These are phyloP conservation scores for Gallinago nigripennis DNA, from an alignment of 2,797 vertebrate species.

Conservation along the genomic window DNA sequence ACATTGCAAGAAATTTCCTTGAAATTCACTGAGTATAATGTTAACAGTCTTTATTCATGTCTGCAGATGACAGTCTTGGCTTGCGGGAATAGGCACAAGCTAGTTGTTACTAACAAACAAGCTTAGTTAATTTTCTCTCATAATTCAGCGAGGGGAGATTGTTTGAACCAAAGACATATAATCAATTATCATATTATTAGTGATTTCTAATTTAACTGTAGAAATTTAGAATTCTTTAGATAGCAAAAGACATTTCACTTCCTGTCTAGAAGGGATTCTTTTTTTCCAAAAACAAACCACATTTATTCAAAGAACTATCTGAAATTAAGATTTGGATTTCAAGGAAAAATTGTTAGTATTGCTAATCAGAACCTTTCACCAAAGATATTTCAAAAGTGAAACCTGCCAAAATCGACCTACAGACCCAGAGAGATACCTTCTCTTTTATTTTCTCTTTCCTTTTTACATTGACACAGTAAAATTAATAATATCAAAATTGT, in stretches of 20 bases:
- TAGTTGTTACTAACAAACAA: neutral
- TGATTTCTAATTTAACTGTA: neutral
- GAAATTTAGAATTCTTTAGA: neutral
- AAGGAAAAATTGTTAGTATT: neutral
- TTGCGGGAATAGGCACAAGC: neutral
- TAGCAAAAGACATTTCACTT: neutral
- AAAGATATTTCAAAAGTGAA: neutral
- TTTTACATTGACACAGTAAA: neutral
- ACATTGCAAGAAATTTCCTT: constrained; percentile 28
- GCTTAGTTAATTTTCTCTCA: constrained; percentile 1
- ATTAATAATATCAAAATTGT: neutral
- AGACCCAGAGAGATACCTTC: neutral
- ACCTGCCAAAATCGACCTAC: neutral
- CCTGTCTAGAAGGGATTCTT: neutral
- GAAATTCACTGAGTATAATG: neutral
- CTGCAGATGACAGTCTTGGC: neutral
- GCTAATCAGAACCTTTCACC: neutral
- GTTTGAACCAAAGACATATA: neutral
- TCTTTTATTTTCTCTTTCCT: neutral
- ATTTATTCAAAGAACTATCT: neutral
- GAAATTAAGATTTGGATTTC: neutral
- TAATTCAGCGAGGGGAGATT: neutral
- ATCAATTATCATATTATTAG: neutral
- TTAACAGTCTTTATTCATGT: neutral
- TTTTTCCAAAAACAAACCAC: neutral